These are phyloP conservation scores for Phrynocephalus versicolor DNA, from an alignment of 2,113 vertebrate species.

Conservation along the genomic window DNA sequence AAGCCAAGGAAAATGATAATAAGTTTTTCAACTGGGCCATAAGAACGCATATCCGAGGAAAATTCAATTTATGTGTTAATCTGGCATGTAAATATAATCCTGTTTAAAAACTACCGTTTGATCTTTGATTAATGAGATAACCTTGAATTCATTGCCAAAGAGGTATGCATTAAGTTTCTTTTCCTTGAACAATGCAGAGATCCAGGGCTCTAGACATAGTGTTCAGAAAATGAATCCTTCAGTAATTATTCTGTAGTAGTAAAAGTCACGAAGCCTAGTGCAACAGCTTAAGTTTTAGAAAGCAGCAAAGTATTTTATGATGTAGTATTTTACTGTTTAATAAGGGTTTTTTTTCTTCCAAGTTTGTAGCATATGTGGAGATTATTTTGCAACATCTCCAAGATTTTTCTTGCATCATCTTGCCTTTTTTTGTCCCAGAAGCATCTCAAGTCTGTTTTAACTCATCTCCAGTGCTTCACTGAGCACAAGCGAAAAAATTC, in stretches of 20 bases:
- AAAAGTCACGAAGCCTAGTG: background rate
- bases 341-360: background rate
- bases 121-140: background rate
- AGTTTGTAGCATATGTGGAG: accelerated
- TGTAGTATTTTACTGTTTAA: background rate
- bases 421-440: background rate
- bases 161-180: background rate
- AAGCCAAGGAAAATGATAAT: background rate
- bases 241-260: slow-evolving; percentile 20
- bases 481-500: background rate
- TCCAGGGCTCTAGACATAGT: slow-evolving; percentile 3
- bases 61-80: slow-evolving; percentile 29
- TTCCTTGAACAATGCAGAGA: slow-evolving; percentile 3
- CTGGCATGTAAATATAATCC: background rate
- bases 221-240: background rate
- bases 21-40: background rate
- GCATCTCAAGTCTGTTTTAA: background rate
- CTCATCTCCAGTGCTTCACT: accelerated
- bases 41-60: slow-evolving; percentile 25
- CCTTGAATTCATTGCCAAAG: background rate
- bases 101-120: background rate
- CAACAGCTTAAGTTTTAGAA: slow-evolving; percentile 23
- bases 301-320: background rate
- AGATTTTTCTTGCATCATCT: background rate
- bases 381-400: background rate